Evolutionary conservation across 2,797 vertebrate species (phyloP), one percentile per base, ranked within the genome.

Genomic region (Lates japonicus): DNA sequence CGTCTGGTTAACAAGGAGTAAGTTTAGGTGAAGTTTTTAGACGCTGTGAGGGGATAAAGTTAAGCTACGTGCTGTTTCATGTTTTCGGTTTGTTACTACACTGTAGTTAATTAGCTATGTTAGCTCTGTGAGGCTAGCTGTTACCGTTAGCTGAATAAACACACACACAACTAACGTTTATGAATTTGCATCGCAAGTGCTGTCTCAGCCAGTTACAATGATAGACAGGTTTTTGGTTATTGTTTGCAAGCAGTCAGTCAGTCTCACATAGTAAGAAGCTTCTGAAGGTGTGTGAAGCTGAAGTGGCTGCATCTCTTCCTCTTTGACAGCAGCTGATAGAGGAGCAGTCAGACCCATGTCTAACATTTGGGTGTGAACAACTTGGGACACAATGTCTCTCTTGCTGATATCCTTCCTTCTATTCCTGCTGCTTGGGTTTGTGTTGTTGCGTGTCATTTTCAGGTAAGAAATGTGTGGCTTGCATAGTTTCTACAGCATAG

Each of bases 351-450:
- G 75, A 87, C 82, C 51, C 85, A 90, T 90, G 92, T 79, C 84
- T 62, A 61, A 29, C 42, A 65, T 72, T 55, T 87, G 91, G 88
- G 89, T 88, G 86, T 93, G 89, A 94, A 88, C 79, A 41, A 81
- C 77, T 75, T 59, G 88, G 83, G 88, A 90, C 93, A 93, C 81
- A 52, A 96, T 96, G 96, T 91, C 94, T 93, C 86, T 91, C 29
- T 55, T 95, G 66, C 78, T 95, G 69, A 79, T 94, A 8, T 90
- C 82, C 80, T 74, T 90, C 68, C 85, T 94, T 44, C 51, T 91
- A 1, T 17, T 91, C 66, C 59, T 95, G 20, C 70, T 95, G 33
- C 51, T 94, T 1, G 93, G 81, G 37, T 46, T 87, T 37, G 58
- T 88, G 9, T 48, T 93, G 52, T 35, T 70, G 65, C 90, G 90